These are phyloP conservation scores for Ciconia nigra DNA, from an alignment of 2,797 vertebrate genomes.

Conservation along the genomic window DNA sequence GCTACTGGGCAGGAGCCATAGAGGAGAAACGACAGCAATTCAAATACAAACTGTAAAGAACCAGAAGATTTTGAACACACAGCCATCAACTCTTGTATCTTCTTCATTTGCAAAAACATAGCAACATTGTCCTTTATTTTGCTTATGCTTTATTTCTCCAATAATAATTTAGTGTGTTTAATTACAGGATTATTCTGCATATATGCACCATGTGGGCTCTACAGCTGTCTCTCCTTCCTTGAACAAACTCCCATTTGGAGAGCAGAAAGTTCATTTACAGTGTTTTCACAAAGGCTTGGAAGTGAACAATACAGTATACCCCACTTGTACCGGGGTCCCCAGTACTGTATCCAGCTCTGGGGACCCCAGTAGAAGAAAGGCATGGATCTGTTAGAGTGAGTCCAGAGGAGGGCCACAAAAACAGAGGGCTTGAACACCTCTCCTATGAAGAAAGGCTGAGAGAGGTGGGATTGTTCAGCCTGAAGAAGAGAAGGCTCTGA, in stretches of 20 bases:
- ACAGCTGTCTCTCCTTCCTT: slow-evolving; percentile 37
- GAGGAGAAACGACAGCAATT: neutral
- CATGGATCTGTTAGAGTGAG: rapidly evolving
- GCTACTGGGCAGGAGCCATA: slow-evolving; percentile 46
- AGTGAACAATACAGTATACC: neutral
- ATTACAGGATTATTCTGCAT: slow-evolving; percentile 41
- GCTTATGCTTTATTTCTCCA: slow-evolving; percentile 45
- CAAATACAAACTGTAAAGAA: neutral
- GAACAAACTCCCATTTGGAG: neutral
- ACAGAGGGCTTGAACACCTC: neutral
- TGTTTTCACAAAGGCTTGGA: neutral
- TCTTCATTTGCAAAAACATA: neutral
- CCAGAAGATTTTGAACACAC: neutral
- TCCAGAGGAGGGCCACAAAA: neutral
- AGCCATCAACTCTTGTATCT: neutral
- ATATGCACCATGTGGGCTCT: neutral
- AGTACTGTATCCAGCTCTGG: neutral
- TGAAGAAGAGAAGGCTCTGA: neutral
- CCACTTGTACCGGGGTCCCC: neutral
- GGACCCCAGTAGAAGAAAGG: neutral
- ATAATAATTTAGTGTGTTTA: neutral
- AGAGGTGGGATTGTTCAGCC: neutral
- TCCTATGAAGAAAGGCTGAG: neutral
- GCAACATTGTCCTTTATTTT: slow-evolving; percentile 21
- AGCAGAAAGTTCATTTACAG: neutral